Percentiles rank a stretch among this genome's conserved stretches.
Conservation (phyloP, 2,888 invertebrate genomes). For the Agrochola lota region DNA sequence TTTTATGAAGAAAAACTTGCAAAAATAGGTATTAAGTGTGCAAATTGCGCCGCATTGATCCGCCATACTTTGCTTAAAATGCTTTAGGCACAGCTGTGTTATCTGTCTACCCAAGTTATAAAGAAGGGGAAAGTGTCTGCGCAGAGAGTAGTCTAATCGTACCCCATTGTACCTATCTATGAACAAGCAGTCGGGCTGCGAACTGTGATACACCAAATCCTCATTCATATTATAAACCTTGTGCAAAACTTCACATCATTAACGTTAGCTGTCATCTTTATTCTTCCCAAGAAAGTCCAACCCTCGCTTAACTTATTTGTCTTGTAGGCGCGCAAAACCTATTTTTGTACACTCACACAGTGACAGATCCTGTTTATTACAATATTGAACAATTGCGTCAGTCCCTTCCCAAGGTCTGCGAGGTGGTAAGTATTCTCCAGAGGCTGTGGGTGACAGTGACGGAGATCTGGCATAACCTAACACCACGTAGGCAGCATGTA, state of each 20-base stretch:
- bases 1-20: conserved; percentile 27
- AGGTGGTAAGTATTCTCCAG: conserved; percentile 58
- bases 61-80: neutral
- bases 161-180: conserved; percentile 7
- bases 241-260: conserved; percentile 12
- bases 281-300: conserved; percentile 13
- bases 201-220: conserved; percentile 31
- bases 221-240: conserved; percentile 31
- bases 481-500: conserved; percentile 62
- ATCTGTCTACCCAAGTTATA: conserved; percentile 1
- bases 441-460: conserved; percentile 61
- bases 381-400: conserved; percentile 58
- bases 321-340: conserved; percentile 13
- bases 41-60: conserved; percentile 1
- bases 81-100: neutral
- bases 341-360: conserved; percentile 24
- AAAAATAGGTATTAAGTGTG: conserved; percentile 1
- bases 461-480: conserved; percentile 62
- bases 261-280: conserved; percentile 13
- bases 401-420: conserved; percentile 59
- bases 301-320: conserved; percentile 14
- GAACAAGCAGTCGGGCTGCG: conserved; percentile 22
- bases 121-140: conserved; percentile 17
- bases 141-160: conserved; percentile 15
- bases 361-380: conserved; percentile 47